Evolutionary conservation across 2,888 invertebrate genomes (phyloP).

Genomic region (Homarus gammarus): DNA sequence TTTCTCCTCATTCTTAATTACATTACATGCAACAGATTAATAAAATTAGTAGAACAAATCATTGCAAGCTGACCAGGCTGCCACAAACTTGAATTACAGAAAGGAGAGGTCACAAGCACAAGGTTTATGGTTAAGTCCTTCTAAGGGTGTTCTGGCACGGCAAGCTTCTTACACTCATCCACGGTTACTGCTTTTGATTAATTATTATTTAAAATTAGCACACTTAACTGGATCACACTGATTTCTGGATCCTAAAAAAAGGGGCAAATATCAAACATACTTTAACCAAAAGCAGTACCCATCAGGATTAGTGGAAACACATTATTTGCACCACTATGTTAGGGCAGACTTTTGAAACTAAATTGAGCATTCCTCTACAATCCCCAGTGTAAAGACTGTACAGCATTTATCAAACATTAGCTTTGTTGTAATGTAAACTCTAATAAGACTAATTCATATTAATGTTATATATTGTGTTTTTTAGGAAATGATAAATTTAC

Average conservation of each 20-base stretch:
- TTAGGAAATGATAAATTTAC: neutral
- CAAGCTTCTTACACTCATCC: neutral
- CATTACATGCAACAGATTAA: constrained; percentile 68
- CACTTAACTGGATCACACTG: neutral
- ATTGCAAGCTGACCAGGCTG: constrained; percentile 70
- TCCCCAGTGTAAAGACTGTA: constrained; percentile 37
- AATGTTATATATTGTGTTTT: neutral
- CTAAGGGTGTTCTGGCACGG: neutral
- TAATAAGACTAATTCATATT: neutral
- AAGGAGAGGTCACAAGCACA: constrained; percentile 60
- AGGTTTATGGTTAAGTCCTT: constrained; percentile 39
- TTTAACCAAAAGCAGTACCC: constrained; percentile 48
- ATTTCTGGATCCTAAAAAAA: neutral
- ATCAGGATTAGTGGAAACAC: constrained; percentile 31
- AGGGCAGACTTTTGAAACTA: constrained; percentile 35
- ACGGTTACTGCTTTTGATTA: constrained; percentile 26
- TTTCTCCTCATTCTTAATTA: constrained; percentile 70
- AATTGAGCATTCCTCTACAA: constrained; percentile 48
- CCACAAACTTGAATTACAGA: constrained; percentile 68
- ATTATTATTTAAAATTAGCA: constrained; percentile 2
- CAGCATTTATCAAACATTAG: constrained; percentile 18
- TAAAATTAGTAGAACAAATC: constrained; percentile 68
- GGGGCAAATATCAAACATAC: constrained; percentile 5
- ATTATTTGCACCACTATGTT: constrained; percentile 1
- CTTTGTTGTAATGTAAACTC: neutral